These are phyloP conservation scores for Phycodurus eques DNA, from an alignment of 2,113 vertebrate genomes.

Conservation along the genomic window DNA sequence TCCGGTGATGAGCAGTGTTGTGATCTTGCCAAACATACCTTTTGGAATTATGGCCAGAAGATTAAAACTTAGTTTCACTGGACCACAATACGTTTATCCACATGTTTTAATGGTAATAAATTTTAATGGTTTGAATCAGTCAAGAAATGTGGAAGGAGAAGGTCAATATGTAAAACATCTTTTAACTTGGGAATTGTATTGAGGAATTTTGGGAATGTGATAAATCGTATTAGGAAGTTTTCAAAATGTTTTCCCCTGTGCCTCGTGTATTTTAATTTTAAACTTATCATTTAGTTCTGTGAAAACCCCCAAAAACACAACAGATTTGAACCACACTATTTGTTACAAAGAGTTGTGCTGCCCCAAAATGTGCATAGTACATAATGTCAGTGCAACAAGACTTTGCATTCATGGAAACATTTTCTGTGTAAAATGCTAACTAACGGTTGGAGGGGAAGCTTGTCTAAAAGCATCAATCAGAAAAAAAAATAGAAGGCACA, in stretches of 20 bases:
- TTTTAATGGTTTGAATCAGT: too few species aligned
- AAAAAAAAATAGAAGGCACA: constrained; percentile 13
- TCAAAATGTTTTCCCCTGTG: too few species aligned
- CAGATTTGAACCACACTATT: background rate
- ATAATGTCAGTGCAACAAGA: background rate
- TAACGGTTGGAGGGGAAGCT: constrained; percentile 11
- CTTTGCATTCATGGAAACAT: background rate
- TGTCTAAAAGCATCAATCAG: constrained; percentile 59
- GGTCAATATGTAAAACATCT: too few species aligned
- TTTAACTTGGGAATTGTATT: too few species aligned
- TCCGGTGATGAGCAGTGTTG: background rate
- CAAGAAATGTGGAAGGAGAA: too few species aligned
- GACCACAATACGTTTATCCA: background rate
- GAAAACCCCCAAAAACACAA: background rate
- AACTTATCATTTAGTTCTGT: too few species aligned
- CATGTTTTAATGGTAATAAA: background rate
- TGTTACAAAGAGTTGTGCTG: background rate
- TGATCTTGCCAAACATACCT: background rate
- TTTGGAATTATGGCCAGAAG: background rate
- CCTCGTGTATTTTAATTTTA: too few species aligned
- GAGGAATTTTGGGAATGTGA: too few species aligned
- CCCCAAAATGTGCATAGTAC: background rate
- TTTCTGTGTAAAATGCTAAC: background rate
- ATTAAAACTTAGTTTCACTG: background rate
- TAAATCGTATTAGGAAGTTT: too few species aligned